Evolutionary conservation across 2,888 invertebrate species (phyloP).

Genomic region (Philopedon plagiatum): DNA sequence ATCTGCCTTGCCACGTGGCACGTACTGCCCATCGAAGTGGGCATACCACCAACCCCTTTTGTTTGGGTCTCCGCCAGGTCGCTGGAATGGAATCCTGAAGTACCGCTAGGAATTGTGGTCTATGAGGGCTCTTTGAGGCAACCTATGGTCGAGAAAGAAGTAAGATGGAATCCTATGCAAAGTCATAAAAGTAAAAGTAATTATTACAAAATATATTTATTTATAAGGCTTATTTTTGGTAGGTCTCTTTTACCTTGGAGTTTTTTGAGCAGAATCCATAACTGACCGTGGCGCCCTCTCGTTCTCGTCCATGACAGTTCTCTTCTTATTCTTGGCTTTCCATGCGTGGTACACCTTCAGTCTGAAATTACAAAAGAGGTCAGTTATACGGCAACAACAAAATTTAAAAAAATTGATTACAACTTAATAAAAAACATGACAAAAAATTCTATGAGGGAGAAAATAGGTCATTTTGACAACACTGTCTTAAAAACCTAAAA

Average conservation of each 20-base stretch:
- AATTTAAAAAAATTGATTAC: too few species aligned
- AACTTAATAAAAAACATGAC: too few species aligned
- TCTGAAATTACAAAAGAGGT: conserved; percentile 28
- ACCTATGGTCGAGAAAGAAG: conserved; percentile 67
- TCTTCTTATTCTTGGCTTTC: conserved; percentile 95
- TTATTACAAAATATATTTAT: too few species aligned
- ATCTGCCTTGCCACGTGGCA: conserved; percentile 98
- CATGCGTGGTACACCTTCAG: conserved; percentile 98
- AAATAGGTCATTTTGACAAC: too few species aligned
- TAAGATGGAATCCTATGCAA: too few species aligned
- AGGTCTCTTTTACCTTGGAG: conserved; percentile 39
- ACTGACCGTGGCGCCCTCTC: conserved; percentile 90
- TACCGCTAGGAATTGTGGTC: conserved; percentile 82
- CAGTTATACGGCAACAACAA: too few species aligned
- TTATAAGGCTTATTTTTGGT: too few species aligned
- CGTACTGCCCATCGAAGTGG: conserved; percentile 98
- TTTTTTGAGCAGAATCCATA: conserved; percentile 72
- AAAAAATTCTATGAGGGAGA: too few species aligned
- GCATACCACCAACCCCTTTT: conserved; percentile 97
- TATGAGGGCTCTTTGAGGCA: conserved; percentile 73
- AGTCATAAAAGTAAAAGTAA: too few species aligned
- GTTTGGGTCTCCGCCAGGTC: conserved; percentile 70
- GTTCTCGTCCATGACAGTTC: conserved; percentile 87
- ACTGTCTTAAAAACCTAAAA: too few species aligned
- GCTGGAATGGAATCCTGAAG: conserved; percentile 95